Base-by-base conservation (phyloP, 92 coral and sea anemone genomes). In the Porites divaricata region DNA sequence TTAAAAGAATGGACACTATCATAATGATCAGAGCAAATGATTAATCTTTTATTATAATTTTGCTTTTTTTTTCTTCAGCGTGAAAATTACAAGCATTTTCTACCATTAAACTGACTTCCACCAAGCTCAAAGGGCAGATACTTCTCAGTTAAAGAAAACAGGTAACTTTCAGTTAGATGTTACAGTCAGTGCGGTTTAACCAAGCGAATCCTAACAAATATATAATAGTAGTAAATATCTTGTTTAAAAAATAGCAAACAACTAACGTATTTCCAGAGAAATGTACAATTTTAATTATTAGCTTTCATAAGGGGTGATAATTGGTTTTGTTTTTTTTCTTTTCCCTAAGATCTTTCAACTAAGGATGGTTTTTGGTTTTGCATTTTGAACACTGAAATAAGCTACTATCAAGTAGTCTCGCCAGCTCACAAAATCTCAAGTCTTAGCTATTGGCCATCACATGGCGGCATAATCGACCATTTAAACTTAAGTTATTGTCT, bases 171-270 rank as follows among this genome's bases (percentile, higher is more conserved):
- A n/a, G n/a, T 14, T 8, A 6, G 22, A 58, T 56, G 67, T 28
- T 6, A 1, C 48, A 62, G n/a, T 62, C 53, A 59, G 63, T 9
- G 13, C 71, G 48, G 22, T 62, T 77, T 77, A 77, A 77, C 81
- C 58, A 77, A 63, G 81, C 71, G 20, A 77, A 64, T 24, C 81
- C 63, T 77, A 63, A 63, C 71, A 63, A 57, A 28, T 16, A 25
- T 20, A n/a, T 20, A 1, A 23, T 0, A 58, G 20, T 9, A 24
- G 70, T 3, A 22, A 21, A 35, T 70, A 6, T 53, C 67, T 16
- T 75, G 28, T 75, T 75, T 75, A 24, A 75, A 75, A 26, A 25
- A 12, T 23, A 25, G 66, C 28, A 16, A 58, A 63, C 22, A 77
- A 77, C 81, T n/a, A 9, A 41, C 9, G 78, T 35, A 35, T 35